Conservation (phyloP, 2,113 vertebrate species). For the Shinisaurus crocodilurus region DNA sequence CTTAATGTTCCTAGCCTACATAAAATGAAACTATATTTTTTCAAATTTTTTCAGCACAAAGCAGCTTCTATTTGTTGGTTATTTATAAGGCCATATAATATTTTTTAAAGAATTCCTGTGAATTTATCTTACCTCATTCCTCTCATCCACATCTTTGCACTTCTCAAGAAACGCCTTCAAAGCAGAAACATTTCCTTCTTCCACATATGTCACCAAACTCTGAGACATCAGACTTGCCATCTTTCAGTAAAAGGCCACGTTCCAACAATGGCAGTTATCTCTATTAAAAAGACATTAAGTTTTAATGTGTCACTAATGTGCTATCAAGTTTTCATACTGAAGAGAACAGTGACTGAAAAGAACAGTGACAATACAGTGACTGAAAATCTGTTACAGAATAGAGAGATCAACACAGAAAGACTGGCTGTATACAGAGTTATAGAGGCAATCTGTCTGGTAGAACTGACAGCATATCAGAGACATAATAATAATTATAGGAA, state of each 20-base stretch:
- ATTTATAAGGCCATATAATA: not conserved
- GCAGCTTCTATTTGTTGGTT: too few species aligned
- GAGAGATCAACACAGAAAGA: not conserved
- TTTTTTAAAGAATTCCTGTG: not conserved
- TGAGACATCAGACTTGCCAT: constrained; percentile 91
- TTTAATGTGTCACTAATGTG: not conserved
- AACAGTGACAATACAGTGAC: not conserved
- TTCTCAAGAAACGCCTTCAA: constrained; percentile 93
- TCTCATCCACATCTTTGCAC: constrained; percentile 93
- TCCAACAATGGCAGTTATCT: constrained; percentile 52
- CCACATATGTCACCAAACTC: constrained; percentile 91
- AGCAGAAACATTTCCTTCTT: constrained; percentile 93
- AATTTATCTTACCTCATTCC: constrained; percentile 88
- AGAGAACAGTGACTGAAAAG: not conserved
- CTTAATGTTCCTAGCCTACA: not conserved
- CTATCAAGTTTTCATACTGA: not conserved
- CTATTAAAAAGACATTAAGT: constrained; percentile 2
- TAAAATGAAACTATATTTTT: too few species aligned
- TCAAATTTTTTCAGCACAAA: not conserved
- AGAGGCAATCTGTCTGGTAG: not conserved
- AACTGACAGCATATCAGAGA: not conserved
- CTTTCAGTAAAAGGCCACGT: constrained; percentile 69
- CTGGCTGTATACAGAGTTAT: not conserved
- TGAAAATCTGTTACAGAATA: rapidly evolving
- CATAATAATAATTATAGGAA: not conserved